A percentile compares a stretch with the other conserved stretches of the same genome.
Evolutionary conservation across 2,888 invertebrate species (phyloP).

Genomic region (Laspeyria flexula): DNA sequence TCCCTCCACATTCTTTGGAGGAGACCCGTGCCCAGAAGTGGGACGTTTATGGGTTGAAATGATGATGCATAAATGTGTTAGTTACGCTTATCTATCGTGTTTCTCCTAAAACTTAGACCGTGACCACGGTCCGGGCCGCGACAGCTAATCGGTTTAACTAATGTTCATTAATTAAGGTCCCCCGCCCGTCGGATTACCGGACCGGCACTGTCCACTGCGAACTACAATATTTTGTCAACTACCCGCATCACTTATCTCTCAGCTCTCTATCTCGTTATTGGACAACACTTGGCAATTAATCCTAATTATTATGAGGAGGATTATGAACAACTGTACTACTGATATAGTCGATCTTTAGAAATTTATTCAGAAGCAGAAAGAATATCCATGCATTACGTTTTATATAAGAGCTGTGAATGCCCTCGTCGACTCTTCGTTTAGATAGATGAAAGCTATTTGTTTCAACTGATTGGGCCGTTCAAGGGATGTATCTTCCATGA

Average conservation of each 20-base stretch:
- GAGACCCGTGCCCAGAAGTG: no score
- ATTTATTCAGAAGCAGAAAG: conserved; percentile 3
- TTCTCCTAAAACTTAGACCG: conserved; percentile 48
- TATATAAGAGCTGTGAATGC: conserved; percentile 32
- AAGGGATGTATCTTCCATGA: conserved; percentile 73
- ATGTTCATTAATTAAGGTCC: conserved; percentile 77
- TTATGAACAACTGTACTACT: conserved; percentile 10
- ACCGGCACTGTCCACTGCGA: conserved; percentile 56
- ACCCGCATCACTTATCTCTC: conserved; percentile 48
- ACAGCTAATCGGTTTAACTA: conserved; percentile 75
- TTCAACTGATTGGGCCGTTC: conserved; percentile 77
- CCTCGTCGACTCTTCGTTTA: conserved; percentile 47
- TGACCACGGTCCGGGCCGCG: conserved; percentile 53
- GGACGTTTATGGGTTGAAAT: no score
- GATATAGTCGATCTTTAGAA: conserved; percentile 22
- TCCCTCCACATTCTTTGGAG: no score
- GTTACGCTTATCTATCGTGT: conserved; percentile 38
- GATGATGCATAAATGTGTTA: conserved; percentile 27
- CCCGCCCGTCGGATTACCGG: conserved; percentile 62
- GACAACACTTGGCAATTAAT: conserved; percentile 51
- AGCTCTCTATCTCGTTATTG: conserved; percentile 42
- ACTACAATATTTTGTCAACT: conserved; percentile 75
- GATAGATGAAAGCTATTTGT: conserved; percentile 75
- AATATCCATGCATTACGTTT: conserved; percentile 35
- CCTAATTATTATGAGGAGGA: conserved; percentile 53